These are phyloP conservation scores for Diglossa cyanea DNA, from an alignment of 2,797 vertebrate genomes.

Conservation along the genomic window DNA sequence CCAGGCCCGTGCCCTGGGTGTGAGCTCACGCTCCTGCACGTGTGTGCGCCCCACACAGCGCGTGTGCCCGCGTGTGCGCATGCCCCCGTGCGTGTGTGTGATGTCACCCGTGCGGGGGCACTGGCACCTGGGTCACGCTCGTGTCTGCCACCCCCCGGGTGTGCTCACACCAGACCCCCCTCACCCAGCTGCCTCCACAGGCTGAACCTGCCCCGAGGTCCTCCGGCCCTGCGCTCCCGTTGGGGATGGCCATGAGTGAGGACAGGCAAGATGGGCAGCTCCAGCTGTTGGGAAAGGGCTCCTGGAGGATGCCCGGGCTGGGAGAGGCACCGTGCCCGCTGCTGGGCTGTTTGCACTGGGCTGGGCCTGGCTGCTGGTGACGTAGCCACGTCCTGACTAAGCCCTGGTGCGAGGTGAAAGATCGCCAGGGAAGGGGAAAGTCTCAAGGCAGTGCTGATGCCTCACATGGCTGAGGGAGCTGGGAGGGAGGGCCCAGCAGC, in stretches of 20 bases:
- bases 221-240: accelerated
- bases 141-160: accelerated
- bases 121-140: background rate
- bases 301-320: accelerated
- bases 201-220: accelerated
- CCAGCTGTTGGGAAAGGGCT: background rate
- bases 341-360: background rate
- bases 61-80: background rate
- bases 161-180: accelerated
- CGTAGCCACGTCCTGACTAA: background rate
- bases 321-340: accelerated
- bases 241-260: accelerated
- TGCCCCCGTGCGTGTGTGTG: background rate
- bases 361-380: background rate
- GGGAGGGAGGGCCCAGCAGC: background rate
- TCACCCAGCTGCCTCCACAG: accelerated
- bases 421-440: background rate
- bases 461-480: background rate
- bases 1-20: accelerated
- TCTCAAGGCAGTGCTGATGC: background rate
- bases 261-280: accelerated
- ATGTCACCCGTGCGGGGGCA: background rate
- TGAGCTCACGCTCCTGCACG: background rate
- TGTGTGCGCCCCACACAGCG: accelerated
- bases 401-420: background rate